These are phyloP conservation scores for Desmophyllum pertusum DNA, from an alignment of 92 coral and sea anemone genomes.

Conservation along the genomic window DNA sequence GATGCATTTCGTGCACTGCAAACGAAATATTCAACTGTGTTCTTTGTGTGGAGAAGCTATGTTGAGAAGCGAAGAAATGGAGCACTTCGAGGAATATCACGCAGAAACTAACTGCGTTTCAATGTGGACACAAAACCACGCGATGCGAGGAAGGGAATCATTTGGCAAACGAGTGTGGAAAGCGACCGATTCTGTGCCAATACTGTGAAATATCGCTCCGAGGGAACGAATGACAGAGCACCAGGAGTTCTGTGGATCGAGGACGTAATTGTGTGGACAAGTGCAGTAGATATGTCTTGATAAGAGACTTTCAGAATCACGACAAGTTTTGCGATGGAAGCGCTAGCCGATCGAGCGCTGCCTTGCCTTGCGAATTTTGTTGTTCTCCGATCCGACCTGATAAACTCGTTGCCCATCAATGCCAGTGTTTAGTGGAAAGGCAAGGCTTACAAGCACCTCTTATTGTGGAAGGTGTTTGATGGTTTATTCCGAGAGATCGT, in stretches of 20 bases:
- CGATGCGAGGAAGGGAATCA: conserved; percentile 34
- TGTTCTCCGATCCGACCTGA: no score
- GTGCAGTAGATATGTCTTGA: no score
- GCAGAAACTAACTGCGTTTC: conserved; percentile 46
- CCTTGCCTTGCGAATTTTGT: conserved; percentile 64
- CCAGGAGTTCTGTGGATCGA: no score
- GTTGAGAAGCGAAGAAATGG: conserved; percentile 57
- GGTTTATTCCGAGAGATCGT: no score
- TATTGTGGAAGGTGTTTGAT: conserved; percentile 3
- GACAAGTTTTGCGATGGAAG: conserved; percentile 27
- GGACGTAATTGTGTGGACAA: no score
- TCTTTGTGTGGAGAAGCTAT: conserved; percentile 71
- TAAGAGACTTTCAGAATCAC: no score
- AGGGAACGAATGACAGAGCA: conserved; percentile 54
- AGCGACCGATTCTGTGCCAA: conserved; percentile 53
- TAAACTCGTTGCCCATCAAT: no score
- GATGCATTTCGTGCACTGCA: no score
- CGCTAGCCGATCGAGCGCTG: not conserved
- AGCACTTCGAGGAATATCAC: conserved; percentile 77
- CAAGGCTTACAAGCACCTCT: conserved; percentile 6
- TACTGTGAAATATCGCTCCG: conserved; percentile 72
- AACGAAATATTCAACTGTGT: no score
- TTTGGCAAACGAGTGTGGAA: no score
- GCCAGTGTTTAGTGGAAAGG: no score
- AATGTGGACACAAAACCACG: conserved; percentile 54